A percentile compares a stretch with the other conserved stretches of the same genome.
These are phyloP conservation scores for Adelphocoris suturalis DNA, from an alignment of 2,888 invertebrate genomes.

Conservation along the genomic window DNA sequence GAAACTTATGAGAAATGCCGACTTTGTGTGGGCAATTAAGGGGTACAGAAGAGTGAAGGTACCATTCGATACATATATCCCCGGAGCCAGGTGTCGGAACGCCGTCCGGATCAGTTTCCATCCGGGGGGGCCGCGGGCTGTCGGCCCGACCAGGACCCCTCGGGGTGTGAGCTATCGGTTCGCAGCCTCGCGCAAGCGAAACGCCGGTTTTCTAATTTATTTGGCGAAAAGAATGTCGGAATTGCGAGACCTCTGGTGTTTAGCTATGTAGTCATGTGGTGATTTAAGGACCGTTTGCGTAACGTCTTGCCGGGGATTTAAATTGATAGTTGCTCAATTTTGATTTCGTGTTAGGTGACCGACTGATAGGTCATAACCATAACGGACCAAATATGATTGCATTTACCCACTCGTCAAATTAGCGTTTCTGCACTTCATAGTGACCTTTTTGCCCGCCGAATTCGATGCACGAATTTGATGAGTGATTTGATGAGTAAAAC, in stretches of 20 bases:
- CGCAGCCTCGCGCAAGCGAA: not conserved
- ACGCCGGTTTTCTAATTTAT: conserved; percentile 20
- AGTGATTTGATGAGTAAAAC: no score
- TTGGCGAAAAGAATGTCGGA: not conserved
- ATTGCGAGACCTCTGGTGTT: not conserved
- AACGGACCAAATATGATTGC: no score
- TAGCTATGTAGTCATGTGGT: not conserved
- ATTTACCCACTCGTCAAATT: no score
- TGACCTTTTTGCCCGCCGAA: no score
- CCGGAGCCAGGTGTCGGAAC: not conserved
- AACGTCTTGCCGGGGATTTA: not conserved
- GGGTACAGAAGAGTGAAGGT: not conserved
- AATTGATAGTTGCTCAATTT: not conserved
- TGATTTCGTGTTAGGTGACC: not conserved
- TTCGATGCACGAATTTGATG: no score
- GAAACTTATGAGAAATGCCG: not conserved
- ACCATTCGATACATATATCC: not conserved
- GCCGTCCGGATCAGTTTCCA: not conserved
- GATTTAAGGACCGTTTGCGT: not conserved
- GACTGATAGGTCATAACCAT: not conserved
- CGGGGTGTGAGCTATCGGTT: conserved; percentile 24
- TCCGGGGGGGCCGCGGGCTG: not conserved
- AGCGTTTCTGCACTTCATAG: no score
- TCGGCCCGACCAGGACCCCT: not conserved
- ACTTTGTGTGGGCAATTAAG: not conserved